A percentile compares a stretch with the other conserved stretches of the same genome.
phyloP scores from a whole-genome alignment of 2,797 vertebrate genomes.

The Perdix hodgsoniae region DNA sequence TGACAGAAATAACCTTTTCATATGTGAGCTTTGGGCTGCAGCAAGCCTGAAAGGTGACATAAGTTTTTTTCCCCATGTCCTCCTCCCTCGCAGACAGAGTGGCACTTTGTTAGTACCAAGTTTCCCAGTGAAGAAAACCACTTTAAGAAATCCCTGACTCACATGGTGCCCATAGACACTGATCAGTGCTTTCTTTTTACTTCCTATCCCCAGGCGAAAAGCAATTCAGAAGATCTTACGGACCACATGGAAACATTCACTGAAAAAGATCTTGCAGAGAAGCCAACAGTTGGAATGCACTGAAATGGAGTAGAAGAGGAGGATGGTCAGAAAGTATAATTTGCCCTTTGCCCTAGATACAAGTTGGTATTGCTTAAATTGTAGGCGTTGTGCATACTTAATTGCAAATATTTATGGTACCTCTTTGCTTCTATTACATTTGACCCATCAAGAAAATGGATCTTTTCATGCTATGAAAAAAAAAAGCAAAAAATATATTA shows the following conservation, averaged over 20 bases:
- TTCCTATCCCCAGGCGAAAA: neutral
- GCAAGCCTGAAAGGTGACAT: neutral
- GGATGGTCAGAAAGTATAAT: neutral
- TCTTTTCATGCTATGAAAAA: neutral
- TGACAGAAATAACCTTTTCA: neutral
- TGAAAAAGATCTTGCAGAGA: neutral
- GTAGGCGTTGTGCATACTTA: neutral
- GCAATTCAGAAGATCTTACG: neutral
- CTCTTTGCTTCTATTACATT: neutral
- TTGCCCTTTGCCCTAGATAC: neutral
- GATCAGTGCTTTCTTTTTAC: neutral
- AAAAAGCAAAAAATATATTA: neutral
- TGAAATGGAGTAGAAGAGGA: neutral
- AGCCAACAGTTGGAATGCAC: neutral
- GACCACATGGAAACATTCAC: neutral
- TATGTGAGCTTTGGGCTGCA: neutral
- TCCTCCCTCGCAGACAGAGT: neutral
- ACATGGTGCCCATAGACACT: fast-evolving
- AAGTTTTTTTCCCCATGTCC: neutral
- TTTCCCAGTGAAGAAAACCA: neutral
- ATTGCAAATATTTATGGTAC: neutral
- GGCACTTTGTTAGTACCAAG: neutral
- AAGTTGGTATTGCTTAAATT: neutral
- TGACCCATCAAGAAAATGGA: neutral
- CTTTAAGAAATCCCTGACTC: neutral